Evolutionary conservation across 1,140 invertebrate genomes (phyloP), one percentile per base, ranked within the genome.

Genomic region (Schmidtea mediterranea): DNA sequence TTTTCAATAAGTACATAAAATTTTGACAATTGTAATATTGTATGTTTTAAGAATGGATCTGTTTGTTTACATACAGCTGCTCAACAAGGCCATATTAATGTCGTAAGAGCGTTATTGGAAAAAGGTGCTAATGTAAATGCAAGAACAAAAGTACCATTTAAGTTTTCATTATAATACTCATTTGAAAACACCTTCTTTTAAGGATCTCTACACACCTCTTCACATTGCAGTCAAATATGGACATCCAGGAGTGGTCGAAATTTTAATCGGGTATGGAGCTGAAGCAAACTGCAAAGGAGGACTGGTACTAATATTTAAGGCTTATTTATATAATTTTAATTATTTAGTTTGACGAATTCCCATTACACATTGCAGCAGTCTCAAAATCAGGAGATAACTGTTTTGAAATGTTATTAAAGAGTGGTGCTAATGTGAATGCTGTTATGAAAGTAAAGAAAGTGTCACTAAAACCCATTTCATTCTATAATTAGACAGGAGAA

Each of bases 121-220:
- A 83, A 89, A 67, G 90, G 90, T 43, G 89, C 94, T 64, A 79
- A 80, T 63, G 87, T 95, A 0, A 84, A 92, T 60, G 76, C 82
- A 12, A 79, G 76, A 36, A 90, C 84, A 3, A 89, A 86, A 67
- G 83, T 86, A 69, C 73, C 73, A 52, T 21, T 53, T 38, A n/a
- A 51, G 18, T n/a, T n/a, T n/a, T n/a, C n/a, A 32, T 32, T 6
- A 32, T 6, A 3, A 32, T 37, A 54, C 50, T 13, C 21, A 36
- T 41, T 38, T 18, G n/a, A 6, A 6, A 32, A 32, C 10, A 32
- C 18, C 13, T 51, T 47, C 51, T 54, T 13, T 40, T n/a, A 54
- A 94, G 79, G 86, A 95, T 59, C 87, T 90, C 59, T 90, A 86
- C 62, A 95, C 90, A 18, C 84, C 90, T n/a, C 69, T 98, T 0